Evolutionary conservation across 2,888 invertebrate species (phyloP).

Genomic region (Nephrotoma guestfalica): DNA sequence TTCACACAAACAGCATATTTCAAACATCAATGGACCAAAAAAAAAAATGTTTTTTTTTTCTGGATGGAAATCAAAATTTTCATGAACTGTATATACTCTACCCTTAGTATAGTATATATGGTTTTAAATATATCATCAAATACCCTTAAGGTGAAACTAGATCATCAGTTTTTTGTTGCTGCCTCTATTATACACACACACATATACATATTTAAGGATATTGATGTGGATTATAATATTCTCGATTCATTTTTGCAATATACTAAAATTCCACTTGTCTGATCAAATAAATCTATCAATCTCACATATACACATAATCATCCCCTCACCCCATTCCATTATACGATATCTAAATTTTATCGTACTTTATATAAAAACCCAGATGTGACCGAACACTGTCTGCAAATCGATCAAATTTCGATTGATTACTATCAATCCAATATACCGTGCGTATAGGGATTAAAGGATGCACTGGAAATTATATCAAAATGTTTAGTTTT

Average conservation of each 20-base stretch:
- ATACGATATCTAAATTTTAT: neutral
- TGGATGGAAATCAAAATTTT: neutral
- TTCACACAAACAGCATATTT: neutral
- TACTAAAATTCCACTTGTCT: neutral
- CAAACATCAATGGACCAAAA: neutral
- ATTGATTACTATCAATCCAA: neutral
- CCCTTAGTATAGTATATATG: neutral
- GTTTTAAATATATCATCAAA: neutral
- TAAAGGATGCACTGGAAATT: neutral
- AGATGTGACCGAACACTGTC: neutral
- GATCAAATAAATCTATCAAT: neutral
- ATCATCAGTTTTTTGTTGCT: neutral
- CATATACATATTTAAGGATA: neutral
- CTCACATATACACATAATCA: neutral
- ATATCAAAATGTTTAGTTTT: neutral
- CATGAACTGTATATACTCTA: neutral
- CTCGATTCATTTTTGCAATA: neutral
- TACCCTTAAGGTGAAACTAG: neutral
- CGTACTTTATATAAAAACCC: neutral
- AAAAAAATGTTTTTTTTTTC: neutral
- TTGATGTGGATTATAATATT: neutral
- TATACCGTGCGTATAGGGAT: neutral
- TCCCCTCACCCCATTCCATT: neutral
- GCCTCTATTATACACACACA: neutral
- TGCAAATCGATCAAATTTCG: neutral